A percentile compares a stretch with the other conserved stretches of the same genome.
These are phyloP conservation scores for Horisme vitalbata DNA, from an alignment of 2,888 invertebrate species.

Conservation along the genomic window DNA sequence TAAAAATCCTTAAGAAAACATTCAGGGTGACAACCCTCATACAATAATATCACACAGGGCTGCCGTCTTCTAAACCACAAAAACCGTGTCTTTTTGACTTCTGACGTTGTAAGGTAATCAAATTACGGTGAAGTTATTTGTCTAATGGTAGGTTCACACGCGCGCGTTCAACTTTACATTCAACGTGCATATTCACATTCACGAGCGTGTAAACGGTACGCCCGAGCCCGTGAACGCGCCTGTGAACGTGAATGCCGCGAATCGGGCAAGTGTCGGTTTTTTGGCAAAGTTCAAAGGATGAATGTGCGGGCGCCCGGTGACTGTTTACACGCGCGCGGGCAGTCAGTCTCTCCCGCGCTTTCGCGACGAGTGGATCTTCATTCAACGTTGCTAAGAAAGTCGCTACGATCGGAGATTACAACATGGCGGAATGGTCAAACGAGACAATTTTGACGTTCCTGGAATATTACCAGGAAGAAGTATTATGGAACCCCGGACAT, in stretches of 20 bases:
- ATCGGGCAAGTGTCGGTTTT: constrained; percentile 34
- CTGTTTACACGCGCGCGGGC: constrained; percentile 25
- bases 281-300: constrained; percentile 34
- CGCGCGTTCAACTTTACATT: constrained; percentile 31
- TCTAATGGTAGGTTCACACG: constrained; percentile 30
- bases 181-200: constrained; percentile 31
- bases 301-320: constrained; percentile 28
- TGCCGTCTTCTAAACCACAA: too few relatives aligned
- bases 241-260: constrained; percentile 33
- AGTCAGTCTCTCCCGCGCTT: constrained; percentile 30
- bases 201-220: constrained; percentile 34
- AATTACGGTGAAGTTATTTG: too few relatives aligned
- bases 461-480: constrained; percentile 27
- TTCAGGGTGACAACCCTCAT: too few relatives aligned
- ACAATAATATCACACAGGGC: too few relatives aligned
- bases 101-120: too few relatives aligned
- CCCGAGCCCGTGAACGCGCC: constrained; percentile 32
- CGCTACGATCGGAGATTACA: constrained; percentile 27
- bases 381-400: constrained; percentile 29
- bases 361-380: constrained; percentile 30
- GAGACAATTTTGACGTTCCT: constrained; percentile 28
- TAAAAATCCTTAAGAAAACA: too few relatives aligned
- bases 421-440: constrained; percentile 27
- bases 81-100: too few relatives aligned
- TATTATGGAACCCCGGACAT: constrained; percentile 29